Conservation (phyloP, 2,113 vertebrate species). For the Porphyrio hochstetteri region DNA sequence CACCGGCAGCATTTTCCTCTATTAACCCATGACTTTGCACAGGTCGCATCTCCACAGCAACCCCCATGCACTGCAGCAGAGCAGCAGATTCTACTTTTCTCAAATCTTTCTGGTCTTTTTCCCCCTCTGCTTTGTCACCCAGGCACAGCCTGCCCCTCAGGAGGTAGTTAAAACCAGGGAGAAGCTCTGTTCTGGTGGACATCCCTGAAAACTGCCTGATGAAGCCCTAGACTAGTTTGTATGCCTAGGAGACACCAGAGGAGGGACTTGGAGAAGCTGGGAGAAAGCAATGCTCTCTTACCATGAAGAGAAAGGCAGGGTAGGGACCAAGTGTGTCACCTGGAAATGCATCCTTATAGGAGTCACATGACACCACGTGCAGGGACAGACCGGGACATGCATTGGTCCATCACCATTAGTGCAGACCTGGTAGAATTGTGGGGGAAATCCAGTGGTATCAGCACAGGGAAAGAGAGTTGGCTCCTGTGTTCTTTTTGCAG, state of each 20-base stretch:
- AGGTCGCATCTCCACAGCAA: constrained; percentile 8
- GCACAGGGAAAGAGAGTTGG: neutral
- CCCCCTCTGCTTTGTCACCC: neutral
- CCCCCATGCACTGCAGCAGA: neutral
- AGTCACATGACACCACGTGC: neutral
- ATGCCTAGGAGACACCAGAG: neutral
- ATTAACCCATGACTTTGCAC: constrained; percentile 59
- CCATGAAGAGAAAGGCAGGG: neutral
- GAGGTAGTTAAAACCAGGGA: neutral
- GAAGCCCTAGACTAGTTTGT: neutral
- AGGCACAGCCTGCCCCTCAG: neutral
- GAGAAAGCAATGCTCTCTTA: neutral
- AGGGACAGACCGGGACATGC: neutral
- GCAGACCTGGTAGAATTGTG: neutral
- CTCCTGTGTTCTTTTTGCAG: neutral
- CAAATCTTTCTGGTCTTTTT: neutral
- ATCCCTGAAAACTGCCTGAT: neutral
- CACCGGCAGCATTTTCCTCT: constrained; percentile 34
- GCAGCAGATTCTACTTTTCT: neutral
- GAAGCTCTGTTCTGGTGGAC: neutral
- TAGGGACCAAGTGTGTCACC: neutral
- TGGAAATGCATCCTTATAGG: neutral
- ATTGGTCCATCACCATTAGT: neutral
- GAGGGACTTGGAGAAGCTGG: neutral
- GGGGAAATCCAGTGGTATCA: neutral